These are phyloP conservation scores for Charanyca ferruginea DNA, from an alignment of 2,888 invertebrate species.

Conservation along the genomic window DNA sequence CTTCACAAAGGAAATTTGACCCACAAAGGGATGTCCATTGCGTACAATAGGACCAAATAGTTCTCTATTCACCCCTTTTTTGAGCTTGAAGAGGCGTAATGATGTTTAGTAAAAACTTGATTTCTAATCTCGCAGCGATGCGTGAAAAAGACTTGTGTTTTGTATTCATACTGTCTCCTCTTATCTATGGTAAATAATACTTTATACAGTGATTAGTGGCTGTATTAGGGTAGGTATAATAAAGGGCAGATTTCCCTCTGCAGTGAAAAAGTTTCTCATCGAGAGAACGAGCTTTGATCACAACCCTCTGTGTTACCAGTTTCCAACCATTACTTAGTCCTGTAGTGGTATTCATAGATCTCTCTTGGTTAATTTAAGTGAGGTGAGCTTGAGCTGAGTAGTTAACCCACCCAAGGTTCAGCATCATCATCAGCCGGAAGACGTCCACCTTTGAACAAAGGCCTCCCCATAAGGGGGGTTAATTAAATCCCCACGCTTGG, in stretches of 20 bases:
- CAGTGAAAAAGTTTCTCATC: no score
- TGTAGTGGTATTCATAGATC: no score
- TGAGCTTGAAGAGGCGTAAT: conserved; percentile 49
- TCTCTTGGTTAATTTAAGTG: no score
- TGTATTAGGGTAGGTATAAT: background rate
- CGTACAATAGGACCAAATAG: conserved; percentile 56
- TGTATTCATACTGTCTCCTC: conserved; percentile 29
- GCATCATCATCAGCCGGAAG: no score
- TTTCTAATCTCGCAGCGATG: conserved; percentile 66
- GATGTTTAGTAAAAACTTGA: conserved; percentile 48
- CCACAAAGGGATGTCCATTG: conserved; percentile 54
- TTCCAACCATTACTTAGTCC: no score
- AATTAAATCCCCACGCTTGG: no score
- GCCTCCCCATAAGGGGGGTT: no score
- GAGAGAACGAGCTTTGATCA: no score
- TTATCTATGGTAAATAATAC: conserved; percentile 26
- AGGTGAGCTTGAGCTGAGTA: no score
- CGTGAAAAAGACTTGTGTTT: conserved; percentile 58
- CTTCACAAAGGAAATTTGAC: conserved; percentile 74
- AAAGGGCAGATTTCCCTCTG: background rate
- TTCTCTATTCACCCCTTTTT: conserved; percentile 62
- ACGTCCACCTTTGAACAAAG: no score
- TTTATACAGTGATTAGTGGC: conserved; percentile 4
- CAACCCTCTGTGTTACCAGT: no score
- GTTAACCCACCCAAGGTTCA: no score